A percentile compares a stretch with the other conserved stretches of the same genome.
Evolutionary conservation across 2,888 invertebrate species (phyloP).

Genomic region (Xylota sylvarum): DNA sequence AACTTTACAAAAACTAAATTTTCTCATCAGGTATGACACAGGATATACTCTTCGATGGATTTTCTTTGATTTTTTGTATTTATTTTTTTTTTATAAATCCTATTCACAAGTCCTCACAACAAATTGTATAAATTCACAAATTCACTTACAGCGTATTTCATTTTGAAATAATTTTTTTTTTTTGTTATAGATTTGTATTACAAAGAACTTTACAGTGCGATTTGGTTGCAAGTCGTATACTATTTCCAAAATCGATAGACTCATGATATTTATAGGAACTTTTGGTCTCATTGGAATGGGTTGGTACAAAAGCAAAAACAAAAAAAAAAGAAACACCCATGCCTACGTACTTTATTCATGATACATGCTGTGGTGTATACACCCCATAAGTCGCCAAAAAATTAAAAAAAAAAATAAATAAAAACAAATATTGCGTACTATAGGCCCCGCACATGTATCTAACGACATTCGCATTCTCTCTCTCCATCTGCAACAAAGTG

Average conservation of each 20-base stretch:
- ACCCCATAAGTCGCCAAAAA: constrained; percentile 57
- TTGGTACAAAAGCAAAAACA: constrained; percentile 10
- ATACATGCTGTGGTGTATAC: constrained; percentile 28
- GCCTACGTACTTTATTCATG: constrained; percentile 52
- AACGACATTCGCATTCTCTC: constrained; percentile 47
- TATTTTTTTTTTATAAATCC: background rate
- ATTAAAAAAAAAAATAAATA: constrained; percentile 13
- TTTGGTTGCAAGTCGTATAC: constrained; percentile 55
- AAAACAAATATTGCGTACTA: constrained; percentile 31
- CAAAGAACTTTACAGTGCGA: constrained; percentile 34
- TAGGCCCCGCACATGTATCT: constrained; percentile 16
- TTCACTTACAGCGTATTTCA: constrained; percentile 73
- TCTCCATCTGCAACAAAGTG: constrained; percentile 13
- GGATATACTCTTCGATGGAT: no score
- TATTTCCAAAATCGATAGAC: constrained; percentile 44
- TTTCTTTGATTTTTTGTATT: no score
- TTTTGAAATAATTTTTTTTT: constrained; percentile 25
- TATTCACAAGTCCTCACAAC: background rate
- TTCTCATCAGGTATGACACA: no score
- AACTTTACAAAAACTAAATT: no score
- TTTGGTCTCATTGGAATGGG: constrained; percentile 28
- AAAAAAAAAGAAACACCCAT: constrained; percentile 13
- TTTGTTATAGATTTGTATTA: no score
- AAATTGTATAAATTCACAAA: background rate
- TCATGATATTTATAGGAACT: constrained; percentile 71